These are phyloP conservation scores for Yasuhikotakia modesta DNA, from an alignment of 2,797 vertebrate genomes.

Conservation along the genomic window DNA sequence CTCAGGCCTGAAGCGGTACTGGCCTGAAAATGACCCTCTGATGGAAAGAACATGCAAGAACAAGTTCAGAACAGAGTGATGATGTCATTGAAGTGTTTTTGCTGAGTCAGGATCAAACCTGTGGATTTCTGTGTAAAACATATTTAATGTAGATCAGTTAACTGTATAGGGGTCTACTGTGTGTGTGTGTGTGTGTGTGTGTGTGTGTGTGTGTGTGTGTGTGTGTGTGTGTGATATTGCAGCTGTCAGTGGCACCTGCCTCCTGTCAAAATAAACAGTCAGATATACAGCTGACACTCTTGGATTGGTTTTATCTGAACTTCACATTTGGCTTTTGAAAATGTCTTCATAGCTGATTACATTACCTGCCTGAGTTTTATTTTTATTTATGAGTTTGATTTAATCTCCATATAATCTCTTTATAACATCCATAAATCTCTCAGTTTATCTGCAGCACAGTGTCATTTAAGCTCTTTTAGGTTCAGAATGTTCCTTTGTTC, in stretches of 20 bases:
- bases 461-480: slow-evolving; percentile 11
- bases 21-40: slow-evolving; percentile 13
- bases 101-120: background rate
- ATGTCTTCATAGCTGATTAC: background rate
- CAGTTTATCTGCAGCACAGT: background rate
- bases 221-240: slow-evolving; percentile 24
- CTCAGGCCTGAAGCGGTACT: slow-evolving; percentile 13
- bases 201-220: background rate
- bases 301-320: background rate
- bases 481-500: background rate
- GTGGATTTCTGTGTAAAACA: background rate
- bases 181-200: background rate
- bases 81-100: no score
- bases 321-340: background rate
- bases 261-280: slow-evolving; percentile 48
- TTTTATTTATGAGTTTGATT: no score
- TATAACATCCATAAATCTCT: slow-evolving; percentile 29
- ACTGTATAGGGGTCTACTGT: background rate
- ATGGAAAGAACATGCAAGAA: background rate
- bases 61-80: background rate
- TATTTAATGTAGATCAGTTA: background rate
- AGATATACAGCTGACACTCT: background rate
- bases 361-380: no score
- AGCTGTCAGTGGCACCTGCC: slow-evolving; percentile 53
- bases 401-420: background rate